Base-by-base conservation (phyloP, 2,797 vertebrate genomes). In the Sebastes glaucus region DNA sequence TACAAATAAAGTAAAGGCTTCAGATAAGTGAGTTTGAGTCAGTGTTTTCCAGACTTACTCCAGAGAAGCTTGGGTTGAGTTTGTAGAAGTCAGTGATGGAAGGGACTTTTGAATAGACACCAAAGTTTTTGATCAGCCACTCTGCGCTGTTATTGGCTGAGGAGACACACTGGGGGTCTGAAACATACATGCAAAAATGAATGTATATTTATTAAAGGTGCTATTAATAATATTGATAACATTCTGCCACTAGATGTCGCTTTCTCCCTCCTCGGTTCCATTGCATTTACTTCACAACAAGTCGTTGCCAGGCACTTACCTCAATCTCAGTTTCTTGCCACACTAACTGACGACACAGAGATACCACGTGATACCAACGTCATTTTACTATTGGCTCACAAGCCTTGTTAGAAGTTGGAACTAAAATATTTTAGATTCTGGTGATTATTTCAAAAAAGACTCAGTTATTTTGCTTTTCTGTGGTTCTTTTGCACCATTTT, bases 91-190 rank as follows among this genome's bases (percentile, higher is more conserved):
- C 88, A 5, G 25, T 49, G 64, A 96, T 18, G 1, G 86, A 38
- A 56, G 93, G 90, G 14, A 95, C 87, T 2, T 11, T 62, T 6
- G 89, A 93, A 90, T 95, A 96, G 76, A 32, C 77, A 42, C 91
- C 95, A 84, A 96, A 89, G 88, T 96, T 96, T 11, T 84, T 57
- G 13, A 4, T 4, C 63, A 96, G 57, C 95, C 95, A 96, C 18
- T 91, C 80, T 56, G 62, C 79, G 3, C 93, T 96, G 71, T 85
- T 33, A 74, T 86, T 92, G 52, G 82, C 68, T 49, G 89, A 88
- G 57, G 83, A 92, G 62, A 89, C 2, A 64, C 93, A 95, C 79
- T 78, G 88, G 4, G 82, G 55, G 1, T 89, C 94, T 95, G 82
- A 81, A 87, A 85, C 11, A 84, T 1, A 78, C 5, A 14, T 2